Evolutionary conservation across 1,140 invertebrate genomes (phyloP), one percentile per base, ranked within the genome.

Genomic region (Nymphalis io): DNA sequence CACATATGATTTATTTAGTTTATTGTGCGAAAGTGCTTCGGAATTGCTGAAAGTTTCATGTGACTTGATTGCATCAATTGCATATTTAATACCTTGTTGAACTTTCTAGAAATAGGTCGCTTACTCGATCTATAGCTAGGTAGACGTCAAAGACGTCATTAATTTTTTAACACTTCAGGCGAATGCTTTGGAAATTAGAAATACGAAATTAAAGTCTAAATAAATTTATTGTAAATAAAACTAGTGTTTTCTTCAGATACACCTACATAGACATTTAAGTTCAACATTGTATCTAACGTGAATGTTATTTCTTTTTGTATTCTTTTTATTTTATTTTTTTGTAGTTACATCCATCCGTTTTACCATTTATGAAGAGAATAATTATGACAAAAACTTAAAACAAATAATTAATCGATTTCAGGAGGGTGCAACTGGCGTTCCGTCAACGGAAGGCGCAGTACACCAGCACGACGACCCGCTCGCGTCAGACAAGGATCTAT

Each of bases 381-480:
- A 15, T 42, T 2, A n/a, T 4, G 12, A 13, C 11, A 3, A 13
- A 13, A 12, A 13, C 12, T 12, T 42, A 13, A 42, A 2, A 15
- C 12, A 42, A 42, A 42, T 42, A 42, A 4, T 42, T 15, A 42
- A 42, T 75, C 8, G 74, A 76, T 89, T 91, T 53, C 87, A 91
- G 87, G 85, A 87, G 79, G 79, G 75, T 61, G 83, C 76, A 70
- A 78, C 72, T 71, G 78, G 76, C 66, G 78, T 81, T 55, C 70
- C 80, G 59, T 73, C 83, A 59, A 83, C 85, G 71, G 79, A 83
- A 70, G 74, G 81, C 60, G 65, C 77, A 73, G 70, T 76, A n/a
- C 81, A 78, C 64, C 86, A 85, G 63, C 81, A 84, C 75, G 87
- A 86, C 83, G 81, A 76, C 40, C 80, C 80, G 18, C 75, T 79